These are phyloP conservation scores for Molossus alvarezi DNA, from an alignment of 2,797 vertebrate species.

Conservation along the genomic window DNA sequence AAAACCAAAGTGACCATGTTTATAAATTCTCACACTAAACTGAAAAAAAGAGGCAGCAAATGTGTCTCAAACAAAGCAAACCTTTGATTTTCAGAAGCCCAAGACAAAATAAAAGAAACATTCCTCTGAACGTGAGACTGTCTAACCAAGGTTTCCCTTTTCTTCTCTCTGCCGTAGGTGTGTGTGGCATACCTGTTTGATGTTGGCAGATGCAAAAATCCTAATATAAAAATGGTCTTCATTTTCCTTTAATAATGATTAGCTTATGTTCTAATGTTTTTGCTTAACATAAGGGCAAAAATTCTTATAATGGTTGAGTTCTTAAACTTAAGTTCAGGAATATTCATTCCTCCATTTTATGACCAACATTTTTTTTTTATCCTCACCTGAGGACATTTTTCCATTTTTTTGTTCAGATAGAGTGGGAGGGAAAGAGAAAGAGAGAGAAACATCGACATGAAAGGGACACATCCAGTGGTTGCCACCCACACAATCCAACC, in stretches of 20 bases:
- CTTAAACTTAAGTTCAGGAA: conserved; percentile 39
- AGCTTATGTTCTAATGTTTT: conserved; percentile 28
- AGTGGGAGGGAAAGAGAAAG: no score
- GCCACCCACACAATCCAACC: no score
- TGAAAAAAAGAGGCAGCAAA: conserved; percentile 42
- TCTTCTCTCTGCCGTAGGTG: background rate
- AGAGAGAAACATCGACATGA: no score
- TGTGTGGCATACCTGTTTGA: background rate
- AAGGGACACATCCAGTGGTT: no score
- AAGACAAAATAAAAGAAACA: conserved; percentile 48
- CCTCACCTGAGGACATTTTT: no score
- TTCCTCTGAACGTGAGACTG: background rate
- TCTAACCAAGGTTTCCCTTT: background rate
- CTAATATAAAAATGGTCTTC: background rate
- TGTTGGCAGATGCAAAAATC: background rate
- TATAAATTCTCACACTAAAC: conserved; percentile 53
- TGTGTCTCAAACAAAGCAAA: background rate
- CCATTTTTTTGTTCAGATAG: no score
- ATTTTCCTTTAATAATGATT: conserved; percentile 24
- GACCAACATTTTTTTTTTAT: background rate
- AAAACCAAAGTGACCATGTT: conserved; percentile 6
- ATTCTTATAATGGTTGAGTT: conserved; percentile 9
- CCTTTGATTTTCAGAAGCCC: conserved; percentile 32
- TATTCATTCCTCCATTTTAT: background rate
- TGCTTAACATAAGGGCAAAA: conserved; percentile 15